A percentile compares a stretch with the other conserved stretches of the same genome.
These are phyloP conservation scores for Syngnathus typhle DNA, from an alignment of 2,113 vertebrate species.

Conservation along the genomic window DNA sequence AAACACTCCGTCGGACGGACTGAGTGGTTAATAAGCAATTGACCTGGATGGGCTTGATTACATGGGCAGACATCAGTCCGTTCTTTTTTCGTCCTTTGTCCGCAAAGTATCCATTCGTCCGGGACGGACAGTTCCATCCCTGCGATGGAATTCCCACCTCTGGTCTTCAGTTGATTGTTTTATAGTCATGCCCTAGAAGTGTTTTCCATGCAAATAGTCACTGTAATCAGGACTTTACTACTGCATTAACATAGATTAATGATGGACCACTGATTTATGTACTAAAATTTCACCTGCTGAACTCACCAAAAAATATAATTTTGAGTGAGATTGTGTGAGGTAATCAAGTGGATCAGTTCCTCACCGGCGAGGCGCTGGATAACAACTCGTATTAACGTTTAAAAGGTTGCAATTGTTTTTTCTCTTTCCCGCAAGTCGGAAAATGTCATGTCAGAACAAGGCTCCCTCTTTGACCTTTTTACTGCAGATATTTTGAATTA, in stretches of 20 bases:
- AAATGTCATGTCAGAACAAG: constrained; percentile 2
- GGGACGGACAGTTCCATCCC: too few species aligned
- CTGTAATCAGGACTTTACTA: neutral
- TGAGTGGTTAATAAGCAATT: too few species aligned
- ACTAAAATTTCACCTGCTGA: neutral
- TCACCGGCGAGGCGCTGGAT: neutral
- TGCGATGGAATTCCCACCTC: too few species aligned
- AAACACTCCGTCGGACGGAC: too few species aligned
- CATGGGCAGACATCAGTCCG: too few species aligned
- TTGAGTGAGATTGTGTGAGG: neutral
- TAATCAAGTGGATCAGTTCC: neutral
- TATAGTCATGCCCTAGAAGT: neutral
- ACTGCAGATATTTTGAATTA: neutral
- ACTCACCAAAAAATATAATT: neutral
- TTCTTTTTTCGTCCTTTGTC: too few species aligned
- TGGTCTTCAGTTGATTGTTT: neutral
- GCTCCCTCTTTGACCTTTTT: constrained; percentile 4
- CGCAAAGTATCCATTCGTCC: too few species aligned
- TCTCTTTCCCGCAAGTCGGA: neutral
- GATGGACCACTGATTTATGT: neutral
- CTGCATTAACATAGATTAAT: neutral
- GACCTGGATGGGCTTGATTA: too few species aligned
- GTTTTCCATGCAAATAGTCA: neutral
- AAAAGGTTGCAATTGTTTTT: constrained; percentile 1
- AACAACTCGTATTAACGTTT: neutral